phyloP scores from a whole-genome alignment of 1,140 invertebrate genomes.

The Anastatus disparis region DNA sequence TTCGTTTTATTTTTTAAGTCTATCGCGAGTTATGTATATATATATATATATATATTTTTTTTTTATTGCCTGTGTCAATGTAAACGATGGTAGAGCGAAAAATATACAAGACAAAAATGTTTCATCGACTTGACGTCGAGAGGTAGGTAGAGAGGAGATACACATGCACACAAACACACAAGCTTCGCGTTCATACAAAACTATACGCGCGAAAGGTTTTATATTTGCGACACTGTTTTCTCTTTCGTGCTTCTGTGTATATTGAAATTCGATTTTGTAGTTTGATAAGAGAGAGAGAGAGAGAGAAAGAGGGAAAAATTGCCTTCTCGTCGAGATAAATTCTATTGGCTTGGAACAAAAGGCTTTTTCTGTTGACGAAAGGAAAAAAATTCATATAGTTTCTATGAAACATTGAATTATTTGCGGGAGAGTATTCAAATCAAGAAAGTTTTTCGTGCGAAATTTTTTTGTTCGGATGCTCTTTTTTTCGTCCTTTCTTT shows the following conservation, averaged over 20 bases:
- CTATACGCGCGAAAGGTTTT: background rate
- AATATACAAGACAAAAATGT: conserved; percentile 16
- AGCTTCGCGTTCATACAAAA: background rate
- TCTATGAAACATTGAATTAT: background rate
- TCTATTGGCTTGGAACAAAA: background rate
- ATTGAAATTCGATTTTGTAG: conserved; percentile 2
- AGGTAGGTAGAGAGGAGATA: too few relatives aligned
- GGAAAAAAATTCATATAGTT: background rate
- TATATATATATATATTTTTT: too few relatives aligned
- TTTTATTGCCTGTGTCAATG: too few relatives aligned
- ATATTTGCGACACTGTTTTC: background rate
- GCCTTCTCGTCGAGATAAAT: background rate
- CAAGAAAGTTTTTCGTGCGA: background rate
- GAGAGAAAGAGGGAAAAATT: conserved; percentile 3
- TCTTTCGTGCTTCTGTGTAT: background rate
- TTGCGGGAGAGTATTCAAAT: background rate
- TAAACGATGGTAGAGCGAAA: background rate
- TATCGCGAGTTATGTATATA: too few relatives aligned
- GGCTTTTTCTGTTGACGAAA: conserved; percentile 10
- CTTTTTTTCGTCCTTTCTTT: too few relatives aligned
- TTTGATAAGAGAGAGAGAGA: conserved; percentile 13
- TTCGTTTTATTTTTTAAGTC: background rate
- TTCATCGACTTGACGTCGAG: conserved; percentile 38
- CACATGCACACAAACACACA: too few relatives aligned
- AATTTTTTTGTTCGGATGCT: too few relatives aligned